Base-by-base conservation (phyloP, 2,113 vertebrate species). In the Plecturocebus donacophilus region DNA sequence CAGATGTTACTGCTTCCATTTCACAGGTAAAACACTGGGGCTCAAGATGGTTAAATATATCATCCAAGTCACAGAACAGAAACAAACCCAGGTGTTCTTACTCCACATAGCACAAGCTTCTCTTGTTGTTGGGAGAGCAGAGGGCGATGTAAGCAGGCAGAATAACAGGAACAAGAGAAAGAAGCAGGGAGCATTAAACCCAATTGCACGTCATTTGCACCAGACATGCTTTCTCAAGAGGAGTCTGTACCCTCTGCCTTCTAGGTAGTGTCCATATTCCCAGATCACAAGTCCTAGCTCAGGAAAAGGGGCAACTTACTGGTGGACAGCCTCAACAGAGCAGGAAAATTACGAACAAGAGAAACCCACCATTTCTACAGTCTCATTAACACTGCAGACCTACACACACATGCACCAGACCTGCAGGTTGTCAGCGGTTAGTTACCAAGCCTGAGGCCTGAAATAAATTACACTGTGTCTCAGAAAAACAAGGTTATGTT, bases 381-480 rank as follows among this genome's bases (percentile, higher is more conserved):
- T 91, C 91, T 97, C 84, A 84, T 97, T 97, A 97, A 89, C 79
- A 56, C 81, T 86, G 73, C 10, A 40, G 64, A 76, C 58, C 49
- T 47, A 70, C 70, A 91, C 68, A 76, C 54, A 88, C 35, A 80
- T 30, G 42, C 87, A 45, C 81, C n/a, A 73, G 61, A 93, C 40
- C 82, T 82, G 56, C 70, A 95, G 96, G 87, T 47, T 96, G 93
- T 97, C 95, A 96, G 19, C 35, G 14, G 38, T 45, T 95, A 75
- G 23, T 86, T 92, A 90, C 91, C 92, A 88, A 98, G 96, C 96
- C 96, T 17, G 80, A 90, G 96, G 95, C 92, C 95, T 82, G n/a
- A 97, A 98, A 95, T 97, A 96, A 98, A 97, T 97, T 93, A 96
- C 95, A 68, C 71, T 21, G 3, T 32, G 56, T 94, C 95, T 96